phyloP scores from a whole-genome alignment of 1,140 invertebrate genomes.

The Cydia fagiglandana region DNA sequence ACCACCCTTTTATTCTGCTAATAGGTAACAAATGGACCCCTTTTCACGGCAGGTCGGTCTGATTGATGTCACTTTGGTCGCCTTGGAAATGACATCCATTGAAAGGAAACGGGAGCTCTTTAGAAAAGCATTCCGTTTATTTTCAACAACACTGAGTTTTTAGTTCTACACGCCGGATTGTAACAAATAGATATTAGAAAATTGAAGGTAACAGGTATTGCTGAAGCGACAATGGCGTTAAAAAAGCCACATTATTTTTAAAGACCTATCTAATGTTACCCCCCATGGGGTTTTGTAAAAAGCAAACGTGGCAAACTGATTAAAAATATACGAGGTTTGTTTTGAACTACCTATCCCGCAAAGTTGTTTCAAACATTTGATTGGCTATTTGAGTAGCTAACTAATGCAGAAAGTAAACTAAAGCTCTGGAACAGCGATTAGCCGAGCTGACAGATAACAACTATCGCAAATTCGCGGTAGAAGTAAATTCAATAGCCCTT shows the following conservation, averaged over 20 bases:
- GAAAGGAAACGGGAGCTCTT: background rate
- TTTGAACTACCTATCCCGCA: background rate
- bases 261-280: too few relatives aligned
- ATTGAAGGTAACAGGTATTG: too few relatives aligned
- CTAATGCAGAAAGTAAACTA: constrained; percentile 7
- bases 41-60: constrained; percentile 20
- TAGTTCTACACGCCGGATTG: background rate
- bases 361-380: constrained; percentile 20
- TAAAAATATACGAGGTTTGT: background rate
- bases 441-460: background rate
- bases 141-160: background rate
- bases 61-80: constrained; percentile 23
- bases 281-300: too few relatives aligned
- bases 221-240: too few relatives aligned
- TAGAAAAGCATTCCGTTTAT: background rate
- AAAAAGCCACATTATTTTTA: too few relatives aligned
- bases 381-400: constrained; percentile 12
- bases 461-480: constrained; percentile 12
- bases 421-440: constrained; percentile 25
- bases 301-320: background rate
- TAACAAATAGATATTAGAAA: too few relatives aligned
- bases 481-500: background rate
- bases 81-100: constrained; percentile 22
- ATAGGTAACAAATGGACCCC: constrained; percentile 30
- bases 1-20: constrained; percentile 27